Base-by-base conservation (phyloP, 2,797 vertebrate genomes). In the Rhinoraja longicauda region DNA sequence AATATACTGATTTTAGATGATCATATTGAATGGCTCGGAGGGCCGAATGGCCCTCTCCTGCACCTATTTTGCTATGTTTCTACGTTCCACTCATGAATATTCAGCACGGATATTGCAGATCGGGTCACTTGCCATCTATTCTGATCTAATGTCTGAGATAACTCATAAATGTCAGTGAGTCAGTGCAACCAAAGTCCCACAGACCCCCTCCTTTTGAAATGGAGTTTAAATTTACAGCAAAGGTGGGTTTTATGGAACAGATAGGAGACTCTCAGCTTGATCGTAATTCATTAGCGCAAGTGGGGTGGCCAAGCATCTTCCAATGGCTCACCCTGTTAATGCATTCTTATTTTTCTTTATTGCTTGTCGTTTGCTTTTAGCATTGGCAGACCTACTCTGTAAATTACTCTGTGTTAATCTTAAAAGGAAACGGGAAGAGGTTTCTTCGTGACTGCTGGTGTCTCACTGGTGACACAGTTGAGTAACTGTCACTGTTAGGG, bases 181-280 rank as follows among this genome's bases (percentile, higher is more conserved):
- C 90, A 29, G 0, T 53, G 70, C 67, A n/a, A 75, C 90, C 53
- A 72, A 75, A 73, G 36, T 4, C 70, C 70, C 45, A 53, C n/a
- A 64, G 32, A 36, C 12, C 39, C 36, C 39, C 36, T 36, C 17
- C 53, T 92, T 73, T 72, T 19, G 75, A 92, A 92, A 32, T n/a
- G 45, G 70, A 92, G 67, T 72, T 26, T 95, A 93, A 93, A 95
- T 94, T 95, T 95, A 95, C 94, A 94, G 84, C 94, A 94, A 93
- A 94, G 36, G 2, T 67, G 36, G 29, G 84, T 88, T 88, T 88
- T 88, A 88, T 88, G 84, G 59, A 21, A 92, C 36, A 67, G 24
- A 45, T 32, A 17, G 36, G 39, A 92, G 90, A 39, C 45, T 75
- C 32, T 75, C 90, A 92, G 39, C 45, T 73, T 53, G 57, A 73